Evolutionary conservation across 1,140 invertebrate genomes (phyloP), one percentile per base, ranked within the genome.

Genomic region (Grapholita molesta): DNA sequence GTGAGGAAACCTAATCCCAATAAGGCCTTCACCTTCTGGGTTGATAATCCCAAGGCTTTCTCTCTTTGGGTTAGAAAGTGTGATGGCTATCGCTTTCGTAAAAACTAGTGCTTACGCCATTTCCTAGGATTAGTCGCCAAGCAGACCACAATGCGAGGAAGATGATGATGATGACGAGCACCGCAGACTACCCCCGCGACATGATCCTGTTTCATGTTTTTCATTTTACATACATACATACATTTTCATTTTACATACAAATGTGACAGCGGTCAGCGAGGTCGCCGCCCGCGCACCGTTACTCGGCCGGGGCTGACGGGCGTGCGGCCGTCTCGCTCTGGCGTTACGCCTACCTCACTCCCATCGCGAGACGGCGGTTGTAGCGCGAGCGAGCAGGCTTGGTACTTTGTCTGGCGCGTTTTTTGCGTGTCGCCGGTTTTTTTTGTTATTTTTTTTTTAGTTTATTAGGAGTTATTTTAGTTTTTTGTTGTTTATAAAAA

Each of bases 161-260:
- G n/a, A n/a, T n/a, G n/a, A n/a, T n/a, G n/a, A n/a, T n/a, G n/a
- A n/a, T n/a, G n/a, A n/a, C n/a, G n/a, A n/a, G n/a, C n/a, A n/a
- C n/a, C n/a, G 28, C 28, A 30, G 28, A 48, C 3, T 18, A 48
- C 7, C 42, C 42, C 42, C 21, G 15, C 21, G 42, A 9, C 42
- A 21, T 48, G 21, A 48, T 48, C n/a, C n/a, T n/a, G n/a, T n/a
- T n/a, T 30, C 7, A 48, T 3, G 8, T 8, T 61, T 61, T 61
- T 61, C 55, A 61, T 30, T 61, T 61, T 61, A 61, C 55, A 61
- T 61, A 61, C 55, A 61, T 61, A 57, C 53, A 57, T n/a, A n/a
- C n/a, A n/a, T 61, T 61, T 61, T 61, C 55, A 61, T 30, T 61
- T 61, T 61, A 61, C 55, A 61, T 57, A 28, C 18, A 61, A 61